Percentiles rank a stretch among this genome's conserved stretches.
Evolutionary conservation across 2,888 invertebrate genomes (phyloP).

Genomic region (Pheosia tremula): DNA sequence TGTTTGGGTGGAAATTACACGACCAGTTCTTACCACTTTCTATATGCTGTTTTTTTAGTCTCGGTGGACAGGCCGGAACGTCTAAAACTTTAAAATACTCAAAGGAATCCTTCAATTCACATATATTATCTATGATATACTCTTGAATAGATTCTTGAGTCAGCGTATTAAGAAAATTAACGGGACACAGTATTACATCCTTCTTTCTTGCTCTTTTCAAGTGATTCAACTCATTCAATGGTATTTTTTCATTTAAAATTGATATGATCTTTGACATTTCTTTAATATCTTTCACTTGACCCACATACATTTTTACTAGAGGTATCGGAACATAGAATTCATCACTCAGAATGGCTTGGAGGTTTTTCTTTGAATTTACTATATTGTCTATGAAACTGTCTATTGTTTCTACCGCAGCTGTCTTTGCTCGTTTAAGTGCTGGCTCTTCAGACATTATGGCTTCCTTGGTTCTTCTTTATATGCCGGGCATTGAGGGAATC

Average conservation of each 20-base stretch:
- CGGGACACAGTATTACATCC: conserved; percentile 84
- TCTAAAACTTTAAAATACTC: conserved; percentile 78
- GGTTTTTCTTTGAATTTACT: conserved; percentile 48
- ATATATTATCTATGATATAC: conserved; percentile 67
- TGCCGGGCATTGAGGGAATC: background rate
- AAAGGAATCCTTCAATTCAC: conserved; percentile 75
- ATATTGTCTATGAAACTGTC: conserved; percentile 51
- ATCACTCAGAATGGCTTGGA: conserved; percentile 82
- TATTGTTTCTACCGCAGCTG: conserved; percentile 36
- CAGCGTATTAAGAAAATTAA: conserved; percentile 37
- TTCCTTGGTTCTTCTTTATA: background rate
- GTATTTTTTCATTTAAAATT: conserved; percentile 83
- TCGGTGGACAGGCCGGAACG: conserved; percentile 87
- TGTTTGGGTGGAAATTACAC: conserved; percentile 92
- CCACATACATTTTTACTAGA: conserved; percentile 85
- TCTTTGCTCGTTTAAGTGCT: conserved; percentile 55
- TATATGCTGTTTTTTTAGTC: conserved; percentile 87
- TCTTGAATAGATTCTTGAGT: conserved; percentile 68
- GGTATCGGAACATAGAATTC: conserved; percentile 77
- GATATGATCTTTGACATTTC: conserved; percentile 86
- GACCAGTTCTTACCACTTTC: conserved; percentile 89
- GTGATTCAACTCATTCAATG: conserved; percentile 86
- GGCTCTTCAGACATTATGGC: conserved; percentile 41
- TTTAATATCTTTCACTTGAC: conserved; percentile 84
- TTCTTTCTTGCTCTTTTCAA: conserved; percentile 88